These are phyloP conservation scores for Gonocerus acuteangulatus DNA, from an alignment of 2,888 invertebrate species.

Conservation along the genomic window DNA sequence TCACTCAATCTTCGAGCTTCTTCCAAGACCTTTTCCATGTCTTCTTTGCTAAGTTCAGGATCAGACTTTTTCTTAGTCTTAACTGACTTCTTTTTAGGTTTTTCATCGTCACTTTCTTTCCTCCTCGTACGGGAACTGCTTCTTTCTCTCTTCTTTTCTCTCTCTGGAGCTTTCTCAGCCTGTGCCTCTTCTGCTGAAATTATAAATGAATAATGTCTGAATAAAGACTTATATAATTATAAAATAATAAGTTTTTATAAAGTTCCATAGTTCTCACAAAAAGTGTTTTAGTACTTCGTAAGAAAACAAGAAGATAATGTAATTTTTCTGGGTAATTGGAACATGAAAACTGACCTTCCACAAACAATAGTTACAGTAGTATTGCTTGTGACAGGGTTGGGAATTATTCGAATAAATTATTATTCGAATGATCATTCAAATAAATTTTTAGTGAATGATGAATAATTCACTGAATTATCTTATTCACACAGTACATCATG, in stretches of 20 bases:
- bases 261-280: not conserved
- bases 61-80: conserved; percentile 37
- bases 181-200: conserved; percentile 29
- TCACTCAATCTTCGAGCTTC: conserved; percentile 39
- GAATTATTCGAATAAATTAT: too few species aligned
- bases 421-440: too few species aligned
- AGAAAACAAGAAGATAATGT: too few species aligned
- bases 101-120: conserved; percentile 52
- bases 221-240: not conserved
- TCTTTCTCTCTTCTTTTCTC: conserved; percentile 32
- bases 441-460: too few species aligned
- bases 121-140: conserved; percentile 41
- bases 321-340: too few species aligned
- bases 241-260: not conserved
- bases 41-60: conserved; percentile 40
- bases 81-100: conserved; percentile 38
- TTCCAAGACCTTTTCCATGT: conserved; percentile 40
- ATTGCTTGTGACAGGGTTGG: too few species aligned
- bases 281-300: too few species aligned
- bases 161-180: conserved; percentile 26
- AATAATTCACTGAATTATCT: too few species aligned
- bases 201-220: conserved; percentile 11
- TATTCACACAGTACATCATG: too few species aligned
- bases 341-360: too few species aligned
- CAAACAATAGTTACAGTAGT: too few species aligned